phyloP scores from a whole-genome alignment of 2,888 invertebrate species.

The Drosophila kambysellisi region DNA sequence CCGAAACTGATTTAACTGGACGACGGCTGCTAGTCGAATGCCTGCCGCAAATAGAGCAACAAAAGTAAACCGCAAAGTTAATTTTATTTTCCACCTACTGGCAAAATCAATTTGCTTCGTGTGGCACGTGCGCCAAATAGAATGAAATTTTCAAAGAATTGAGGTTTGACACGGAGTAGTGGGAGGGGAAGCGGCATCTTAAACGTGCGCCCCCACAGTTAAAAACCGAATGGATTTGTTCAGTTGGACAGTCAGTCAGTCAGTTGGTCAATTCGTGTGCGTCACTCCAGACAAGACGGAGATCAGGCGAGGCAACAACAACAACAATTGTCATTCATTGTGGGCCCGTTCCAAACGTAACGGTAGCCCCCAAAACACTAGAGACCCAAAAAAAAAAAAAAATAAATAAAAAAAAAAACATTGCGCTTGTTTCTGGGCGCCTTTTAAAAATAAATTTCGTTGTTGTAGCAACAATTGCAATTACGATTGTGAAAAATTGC shows the following conservation, averaged over 20 bases:
- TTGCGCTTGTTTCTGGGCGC: conserved; percentile 44
- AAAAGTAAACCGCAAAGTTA: conserved; percentile 73
- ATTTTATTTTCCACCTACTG: conserved; percentile 84
- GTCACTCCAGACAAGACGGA: conserved; percentile 60
- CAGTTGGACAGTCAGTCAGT: conserved; percentile 41
- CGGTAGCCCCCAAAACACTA: conserved; percentile 68
- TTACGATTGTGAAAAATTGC: conserved; percentile 69
- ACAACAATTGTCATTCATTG: conserved; percentile 68
- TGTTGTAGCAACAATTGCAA: conserved; percentile 66
- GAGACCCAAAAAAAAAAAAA: conserved; percentile 27
- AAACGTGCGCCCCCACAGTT: conserved; percentile 56
- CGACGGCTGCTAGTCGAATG: conserved; percentile 34
- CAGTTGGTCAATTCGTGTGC: conserved; percentile 70
- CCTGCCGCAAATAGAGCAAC: conserved; percentile 61
- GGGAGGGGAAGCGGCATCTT: conserved; percentile 14
- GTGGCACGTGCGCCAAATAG: conserved; percentile 85
- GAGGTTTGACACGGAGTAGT: conserved; percentile 6
- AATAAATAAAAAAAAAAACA: conserved; percentile 18
- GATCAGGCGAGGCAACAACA: conserved; percentile 53
- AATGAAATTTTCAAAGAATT: conserved; percentile 69
- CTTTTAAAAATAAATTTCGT: conserved; percentile 73
- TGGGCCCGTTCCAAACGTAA: conserved; percentile 68
- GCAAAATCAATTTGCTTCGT: conserved; percentile 85
- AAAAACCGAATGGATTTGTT: conserved; percentile 33
- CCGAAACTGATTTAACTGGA: conserved; percentile 69